phyloP scores from a whole-genome alignment of 2,797 vertebrate genomes.

The Sebastes taczanowskii region DNA sequence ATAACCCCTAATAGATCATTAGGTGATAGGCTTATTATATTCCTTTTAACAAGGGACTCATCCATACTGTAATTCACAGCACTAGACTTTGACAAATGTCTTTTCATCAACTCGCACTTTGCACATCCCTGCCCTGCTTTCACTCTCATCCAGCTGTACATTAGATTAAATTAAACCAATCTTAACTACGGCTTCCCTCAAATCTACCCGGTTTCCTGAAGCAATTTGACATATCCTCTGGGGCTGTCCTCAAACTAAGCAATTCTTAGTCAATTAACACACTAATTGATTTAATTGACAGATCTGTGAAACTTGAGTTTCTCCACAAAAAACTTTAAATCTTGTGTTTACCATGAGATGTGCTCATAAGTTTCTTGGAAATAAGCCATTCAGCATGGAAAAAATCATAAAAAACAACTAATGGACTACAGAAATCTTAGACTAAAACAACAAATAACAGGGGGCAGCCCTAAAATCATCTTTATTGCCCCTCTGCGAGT shows the following conservation, averaged over 20 bases:
- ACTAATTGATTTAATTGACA: no score
- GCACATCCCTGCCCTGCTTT: neutral
- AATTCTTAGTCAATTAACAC: no score
- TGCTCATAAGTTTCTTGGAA: no score
- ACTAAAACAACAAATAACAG: no score
- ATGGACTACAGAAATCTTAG: no score
- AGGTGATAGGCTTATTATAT: slow-evolving; percentile 5
- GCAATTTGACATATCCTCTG: neutral
- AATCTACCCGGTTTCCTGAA: neutral
- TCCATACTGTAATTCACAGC: slow-evolving; percentile 3
- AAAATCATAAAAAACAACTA: no score
- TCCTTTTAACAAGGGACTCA: neutral
- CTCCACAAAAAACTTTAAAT: no score
- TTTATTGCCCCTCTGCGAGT: neutral
- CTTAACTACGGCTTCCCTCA: neutral
- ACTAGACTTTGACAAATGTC: slow-evolving; percentile 17
- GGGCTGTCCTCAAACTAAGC: no score
- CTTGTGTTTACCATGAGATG: no score
- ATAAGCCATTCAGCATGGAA: no score
- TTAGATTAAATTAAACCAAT: neutral
- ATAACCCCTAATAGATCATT: neutral
- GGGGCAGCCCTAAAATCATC: neutral
- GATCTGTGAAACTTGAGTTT: no score
- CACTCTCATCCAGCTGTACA: neutral
- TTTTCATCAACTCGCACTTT: slow-evolving; percentile 2